Evolutionary conservation across 2,888 invertebrate genomes (phyloP).

Genomic region (Leptinotarsa juncta): DNA sequence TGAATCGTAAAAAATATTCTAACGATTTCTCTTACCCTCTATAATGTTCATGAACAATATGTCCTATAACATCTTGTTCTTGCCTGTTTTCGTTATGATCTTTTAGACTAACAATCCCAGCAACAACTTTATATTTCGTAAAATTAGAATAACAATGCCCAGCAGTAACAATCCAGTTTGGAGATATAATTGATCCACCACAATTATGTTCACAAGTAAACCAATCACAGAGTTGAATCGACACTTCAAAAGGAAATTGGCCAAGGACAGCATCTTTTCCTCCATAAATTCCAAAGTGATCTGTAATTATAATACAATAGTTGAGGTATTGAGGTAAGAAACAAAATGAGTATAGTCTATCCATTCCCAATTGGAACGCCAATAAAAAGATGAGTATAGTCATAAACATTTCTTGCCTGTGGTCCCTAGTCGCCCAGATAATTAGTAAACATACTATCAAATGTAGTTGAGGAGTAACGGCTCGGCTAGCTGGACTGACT

Average conservation of each 20-base stretch:
- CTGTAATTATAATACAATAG: not conserved
- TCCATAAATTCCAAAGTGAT: conserved; percentile 48
- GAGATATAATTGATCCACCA: conserved; percentile 62
- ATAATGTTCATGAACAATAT: not conserved
- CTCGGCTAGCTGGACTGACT: no score
- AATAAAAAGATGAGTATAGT: no score
- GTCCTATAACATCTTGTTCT: not conserved
- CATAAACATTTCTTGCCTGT: no score
- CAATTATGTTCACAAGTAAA: conserved; percentile 58
- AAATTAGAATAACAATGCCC: conserved; percentile 63
- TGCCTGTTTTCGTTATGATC: conserved; percentile 13
- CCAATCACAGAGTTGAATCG: conserved; percentile 54
- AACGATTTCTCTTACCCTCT: not conserved
- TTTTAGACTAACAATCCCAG: conserved; percentile 48
- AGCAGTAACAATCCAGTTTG: conserved; percentile 61
- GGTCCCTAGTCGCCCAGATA: no score
- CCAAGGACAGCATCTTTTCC: conserved; percentile 66
- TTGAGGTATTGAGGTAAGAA: no score
- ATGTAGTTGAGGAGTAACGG: no score
- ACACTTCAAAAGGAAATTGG: conserved; percentile 67
- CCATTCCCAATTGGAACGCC: no score
- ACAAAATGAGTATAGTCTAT: no score
- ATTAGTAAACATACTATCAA: no score
- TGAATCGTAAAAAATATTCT: no score
- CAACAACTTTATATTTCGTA: conserved; percentile 47